Evolutionary conservation across 2,113 vertebrate genomes (phyloP), one percentile per base, ranked within the genome.

Genomic region (Oryzias curvinotus): DNA sequence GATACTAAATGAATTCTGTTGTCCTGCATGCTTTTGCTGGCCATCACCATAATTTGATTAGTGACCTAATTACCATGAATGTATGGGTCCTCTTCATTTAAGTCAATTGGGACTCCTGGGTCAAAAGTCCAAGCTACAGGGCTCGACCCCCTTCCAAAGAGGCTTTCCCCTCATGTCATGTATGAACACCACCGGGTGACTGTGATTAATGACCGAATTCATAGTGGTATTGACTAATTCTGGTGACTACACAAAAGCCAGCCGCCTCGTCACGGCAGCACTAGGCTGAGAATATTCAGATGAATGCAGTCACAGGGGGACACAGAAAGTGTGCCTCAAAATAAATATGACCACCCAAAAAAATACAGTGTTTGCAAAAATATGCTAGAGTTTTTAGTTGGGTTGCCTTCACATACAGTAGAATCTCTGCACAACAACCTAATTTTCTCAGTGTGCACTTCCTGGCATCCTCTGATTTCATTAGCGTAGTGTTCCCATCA

Each of bases 21-120:
- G 85, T 90, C 80, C 84, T 75, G 78, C 61, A 77, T 73, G 71
- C 71, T 77, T 75, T 82, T 58, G 61, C 62, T 74, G 52, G 77
- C 80, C 83, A 88, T 92, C 86, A 84, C 73, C 70, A 79, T 92
- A 87, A 93, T 93, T 91, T 86, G 87, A 91, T 93, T 91, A 87
- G 87, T 91, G 91, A 91, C 89, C 89, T 89, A 77, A 83, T 87
- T 83, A 83, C 87, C 64, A 70, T 87, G 85, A 84, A 82, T 86
- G 86, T 69, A 75, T 60, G 60, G 75, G 85, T 80, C 77, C 85
- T 85, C 83, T 87, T 85, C 78, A 75, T 90, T 86, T 80, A 78
- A 78, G 85, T 87, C 85, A 76, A 67, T 51, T 54, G 83, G 78
- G 80, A 61, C 55, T 87, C 73, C 59, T 26, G 70, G 80, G 84